phyloP scores from a whole-genome alignment of 2,797 vertebrate genomes.

The Ara ararauna region DNA sequence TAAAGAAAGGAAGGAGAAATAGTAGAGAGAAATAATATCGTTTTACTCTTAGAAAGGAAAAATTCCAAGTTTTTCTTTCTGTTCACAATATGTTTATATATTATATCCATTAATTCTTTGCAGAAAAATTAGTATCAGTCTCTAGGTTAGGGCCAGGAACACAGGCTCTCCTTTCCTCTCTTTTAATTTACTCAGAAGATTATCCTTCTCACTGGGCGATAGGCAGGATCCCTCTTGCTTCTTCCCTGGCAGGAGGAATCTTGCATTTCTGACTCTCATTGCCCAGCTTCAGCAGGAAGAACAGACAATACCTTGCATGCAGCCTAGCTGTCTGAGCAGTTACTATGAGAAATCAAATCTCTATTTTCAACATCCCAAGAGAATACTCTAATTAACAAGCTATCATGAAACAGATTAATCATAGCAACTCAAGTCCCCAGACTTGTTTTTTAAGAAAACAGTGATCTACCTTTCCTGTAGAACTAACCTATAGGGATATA shows the following conservation, averaged over 20 bases:
- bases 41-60: neutral
- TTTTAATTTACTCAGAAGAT: neutral
- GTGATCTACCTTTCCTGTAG: neutral
- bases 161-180: neutral
- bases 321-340: neutral
- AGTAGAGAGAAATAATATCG: neutral
- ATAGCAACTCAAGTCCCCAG: neutral
- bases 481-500: neutral
- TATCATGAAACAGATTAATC: constrained; percentile 54
- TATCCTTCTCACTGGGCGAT: neutral
- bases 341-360: constrained; percentile 47
- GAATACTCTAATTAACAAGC: constrained; percentile 44
- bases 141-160: neutral
- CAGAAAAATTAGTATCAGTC: neutral
- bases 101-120: neutral
- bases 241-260: neutral
- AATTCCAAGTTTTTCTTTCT: neutral
- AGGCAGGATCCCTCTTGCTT: neutral
- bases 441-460: neutral
- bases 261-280: neutral
- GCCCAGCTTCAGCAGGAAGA: neutral
- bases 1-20: neutral
- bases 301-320: neutral
- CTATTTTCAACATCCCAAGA: constrained; percentile 44
- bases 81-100: neutral